A percentile compares a stretch with the other conserved stretches of the same genome.
Conservation (phyloP, 1,140 invertebrate genomes). For the Tetramorium alpestre region DNA sequence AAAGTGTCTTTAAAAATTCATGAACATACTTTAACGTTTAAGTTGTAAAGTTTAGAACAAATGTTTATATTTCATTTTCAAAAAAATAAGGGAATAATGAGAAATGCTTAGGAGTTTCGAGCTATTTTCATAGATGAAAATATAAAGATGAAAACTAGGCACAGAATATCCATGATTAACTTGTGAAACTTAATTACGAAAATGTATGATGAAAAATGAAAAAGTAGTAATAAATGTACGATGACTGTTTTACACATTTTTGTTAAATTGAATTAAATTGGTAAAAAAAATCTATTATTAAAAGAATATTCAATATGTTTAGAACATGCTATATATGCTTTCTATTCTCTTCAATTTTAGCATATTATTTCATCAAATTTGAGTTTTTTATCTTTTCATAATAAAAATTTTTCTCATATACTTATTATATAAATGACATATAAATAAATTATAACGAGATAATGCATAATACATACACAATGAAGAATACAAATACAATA, state of each 20-base stretch:
- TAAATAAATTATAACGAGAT: conserved; percentile 19
- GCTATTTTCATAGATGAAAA: too few relatives aligned
- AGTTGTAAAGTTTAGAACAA: too few relatives aligned
- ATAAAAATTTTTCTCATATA: background rate
- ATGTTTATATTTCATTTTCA: too few relatives aligned
- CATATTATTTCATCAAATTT: background rate
- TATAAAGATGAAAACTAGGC: too few relatives aligned
- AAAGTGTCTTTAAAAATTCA: too few relatives aligned
- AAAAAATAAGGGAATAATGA: too few relatives aligned
- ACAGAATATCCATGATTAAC: too few relatives aligned
- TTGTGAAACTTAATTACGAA: too few relatives aligned
- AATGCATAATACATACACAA: background rate
- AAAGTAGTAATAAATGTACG: background rate
- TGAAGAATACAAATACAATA: background rate
- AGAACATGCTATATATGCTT: background rate
- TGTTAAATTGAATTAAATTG: background rate
- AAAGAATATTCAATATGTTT: background rate
- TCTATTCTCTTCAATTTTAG: background rate
- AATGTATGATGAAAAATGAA: background rate
- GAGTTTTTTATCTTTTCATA: background rate
- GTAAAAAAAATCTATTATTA: background rate
- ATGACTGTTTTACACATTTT: background rate
- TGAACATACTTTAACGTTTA: too few relatives aligned
- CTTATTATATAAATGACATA: background rate
- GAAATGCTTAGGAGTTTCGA: too few relatives aligned